Evolutionary conservation across 2,797 vertebrate species (phyloP), one percentile per base, ranked within the genome.

Genomic region (Enteromius radiatus): DNA sequence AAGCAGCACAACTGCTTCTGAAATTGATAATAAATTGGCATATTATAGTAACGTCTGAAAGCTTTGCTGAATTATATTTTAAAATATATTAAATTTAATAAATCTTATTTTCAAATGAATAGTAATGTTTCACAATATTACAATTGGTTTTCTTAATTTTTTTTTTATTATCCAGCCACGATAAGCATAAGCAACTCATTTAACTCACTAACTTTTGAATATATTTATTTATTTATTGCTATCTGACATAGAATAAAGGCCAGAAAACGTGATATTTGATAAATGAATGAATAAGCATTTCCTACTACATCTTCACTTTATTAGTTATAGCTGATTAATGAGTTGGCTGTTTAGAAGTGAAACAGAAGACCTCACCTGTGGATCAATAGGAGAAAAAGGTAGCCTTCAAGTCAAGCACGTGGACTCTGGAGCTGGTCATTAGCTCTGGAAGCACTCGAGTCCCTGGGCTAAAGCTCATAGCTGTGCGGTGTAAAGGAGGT

Each of bases 371-470:
- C 54, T 81, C 79, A 63, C 69, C 79, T 74, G 43, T 38, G 73
- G 79, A 64, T 54, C 54, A 33, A 73, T n/a, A 71, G 2, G 11
- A 64, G 56, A 26, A 59, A 49, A 69, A 38, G 17, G 26, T 33
- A 49, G 21, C 14, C 63, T 82, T 76, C 33, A 56, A 82, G 23
- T 82, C 47, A 75, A 75, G 61, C 15, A 49, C 61, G 2, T n/a
- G 31, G 31, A 65, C 33, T 75, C 63, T 75, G 59, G 80, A 82
- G 71, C n/a, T 43, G 33, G n/a, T 75, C 71, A 82, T 82, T 82
- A 75, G 80, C 70, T 75, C 73, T 76, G 54, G 33, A 75, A 75
- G 61, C 45, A 49, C 71, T 82, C 33, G 11, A 76, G 33, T 75
- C 61, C 45, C 21, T 19, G 21, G 71, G 80, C 61, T 31, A 47